Percentiles rank a stretch among this genome's conserved stretches.
Conservation (phyloP, 2,797 vertebrate species). For the Salarias fasciatus region DNA sequence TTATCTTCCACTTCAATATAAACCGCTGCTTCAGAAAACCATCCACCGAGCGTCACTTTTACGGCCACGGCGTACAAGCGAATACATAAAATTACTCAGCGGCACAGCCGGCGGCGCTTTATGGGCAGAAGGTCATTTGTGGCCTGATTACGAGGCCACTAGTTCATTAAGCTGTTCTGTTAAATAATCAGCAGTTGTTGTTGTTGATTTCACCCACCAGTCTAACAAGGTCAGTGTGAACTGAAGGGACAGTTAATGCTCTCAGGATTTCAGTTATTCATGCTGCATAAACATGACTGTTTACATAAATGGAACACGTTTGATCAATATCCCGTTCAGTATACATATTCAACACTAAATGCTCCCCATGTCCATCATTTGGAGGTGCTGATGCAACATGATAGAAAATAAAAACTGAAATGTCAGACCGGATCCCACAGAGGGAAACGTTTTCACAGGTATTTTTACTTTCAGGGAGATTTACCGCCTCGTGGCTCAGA, state of each 20-base stretch:
- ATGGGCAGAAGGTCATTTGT: constrained; percentile 55
- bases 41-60: constrained; percentile 2
- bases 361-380: no score
- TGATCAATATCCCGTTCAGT: no score
- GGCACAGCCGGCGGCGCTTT: constrained; percentile 23
- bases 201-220: constrained; percentile 40
- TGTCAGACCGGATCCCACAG: no score
- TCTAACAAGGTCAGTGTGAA: constrained; percentile 66
- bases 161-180: constrained; percentile 65
- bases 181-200: constrained; percentile 60
- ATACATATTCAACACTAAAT: no score
- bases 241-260: not conserved
- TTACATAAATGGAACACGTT: constrained; percentile 19
- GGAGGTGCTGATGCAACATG: no score
- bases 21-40: constrained; percentile 28
- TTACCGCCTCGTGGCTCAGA: no score
- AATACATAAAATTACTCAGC: constrained; percentile 11
- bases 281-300: no score
- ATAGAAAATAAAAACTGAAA: constrained; percentile 4
- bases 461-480: no score
- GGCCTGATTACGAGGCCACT: constrained; percentile 44
- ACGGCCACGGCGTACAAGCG: not conserved
- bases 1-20: constrained; percentile 6
- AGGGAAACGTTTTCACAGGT: no score
- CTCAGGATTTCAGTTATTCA: constrained; percentile 43